Conservation (phyloP, 2,113 vertebrate species). For the Datnioides undecimradiatus region DNA sequence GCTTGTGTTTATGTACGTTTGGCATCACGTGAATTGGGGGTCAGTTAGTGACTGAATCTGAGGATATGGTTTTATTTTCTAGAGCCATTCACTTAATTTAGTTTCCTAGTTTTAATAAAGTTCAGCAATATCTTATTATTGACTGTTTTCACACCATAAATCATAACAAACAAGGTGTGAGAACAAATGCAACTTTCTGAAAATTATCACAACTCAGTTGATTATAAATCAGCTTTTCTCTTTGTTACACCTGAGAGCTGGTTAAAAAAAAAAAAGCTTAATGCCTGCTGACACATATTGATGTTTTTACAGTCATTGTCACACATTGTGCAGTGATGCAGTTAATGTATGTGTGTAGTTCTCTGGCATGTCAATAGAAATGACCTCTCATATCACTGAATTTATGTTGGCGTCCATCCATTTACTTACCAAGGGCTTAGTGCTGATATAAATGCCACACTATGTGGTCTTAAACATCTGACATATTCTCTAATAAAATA, state of each 20-base stretch:
- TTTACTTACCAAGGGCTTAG: constrained; percentile 38
- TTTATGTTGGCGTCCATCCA: constrained; percentile 39
- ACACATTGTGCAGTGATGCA: constrained; percentile 52
- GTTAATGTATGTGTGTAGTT: constrained; percentile 56
- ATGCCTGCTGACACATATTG: constrained; percentile 46
- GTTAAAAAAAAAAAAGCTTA: constrained; percentile 9
- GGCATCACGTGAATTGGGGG: not conserved
- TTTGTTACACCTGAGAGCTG: not conserved
- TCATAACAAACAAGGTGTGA: not conserved
- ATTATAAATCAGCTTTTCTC: not conserved
- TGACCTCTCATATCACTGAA: constrained; percentile 35
- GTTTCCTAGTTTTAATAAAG: not conserved
- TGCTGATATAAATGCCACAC: constrained; percentile 15
- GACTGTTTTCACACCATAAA: not conserved
- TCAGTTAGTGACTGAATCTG: not conserved
- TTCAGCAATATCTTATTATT: not conserved
- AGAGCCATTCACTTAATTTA: not conserved
- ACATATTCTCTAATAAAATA: not conserved
- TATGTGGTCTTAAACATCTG: not conserved
- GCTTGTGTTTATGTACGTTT: not conserved
- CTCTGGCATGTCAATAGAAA: constrained; percentile 49
- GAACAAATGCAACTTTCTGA: not conserved
- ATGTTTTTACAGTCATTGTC: constrained; percentile 47
- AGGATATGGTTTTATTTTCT: not conserved
- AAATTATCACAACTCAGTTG: not conserved